phyloP scores from a whole-genome alignment of 1,140 invertebrate genomes.

The Bombus confusus region DNA sequence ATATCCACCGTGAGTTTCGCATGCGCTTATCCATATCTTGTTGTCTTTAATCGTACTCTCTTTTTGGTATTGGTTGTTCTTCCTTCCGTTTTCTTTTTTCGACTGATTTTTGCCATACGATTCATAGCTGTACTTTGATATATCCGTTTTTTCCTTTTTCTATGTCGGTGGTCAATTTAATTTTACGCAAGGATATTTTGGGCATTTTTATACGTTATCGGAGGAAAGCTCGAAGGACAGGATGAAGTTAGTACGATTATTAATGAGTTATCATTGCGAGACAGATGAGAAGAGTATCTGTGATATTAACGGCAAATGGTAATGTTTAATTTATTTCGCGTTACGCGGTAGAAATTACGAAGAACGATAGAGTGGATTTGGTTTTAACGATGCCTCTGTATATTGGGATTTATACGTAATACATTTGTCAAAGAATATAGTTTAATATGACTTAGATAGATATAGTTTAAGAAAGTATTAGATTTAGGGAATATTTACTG shows the following conservation, averaged over 20 bases:
- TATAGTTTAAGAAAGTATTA: no score
- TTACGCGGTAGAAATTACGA: not conserved
- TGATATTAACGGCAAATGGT: not conserved
- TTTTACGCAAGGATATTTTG: not conserved
- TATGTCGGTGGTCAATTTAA: not conserved
- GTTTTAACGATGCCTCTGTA: not conserved
- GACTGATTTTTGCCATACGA: not conserved
- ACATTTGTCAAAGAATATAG: no score
- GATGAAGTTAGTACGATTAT: not conserved
- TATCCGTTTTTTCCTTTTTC: not conserved
- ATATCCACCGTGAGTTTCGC: slow-evolving; percentile 89
- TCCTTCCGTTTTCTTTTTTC: not conserved
- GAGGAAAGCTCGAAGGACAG: not conserved
- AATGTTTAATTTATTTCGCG: not conserved
- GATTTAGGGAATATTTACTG: no score
- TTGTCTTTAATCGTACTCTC: slow-evolving; percentile 28
- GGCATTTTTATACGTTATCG: not conserved
- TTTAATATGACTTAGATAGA: no score
- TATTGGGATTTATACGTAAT: not conserved
- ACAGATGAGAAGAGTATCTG: not conserved
- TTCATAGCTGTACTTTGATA: not conserved
- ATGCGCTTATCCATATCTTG: slow-evolving; percentile 78
- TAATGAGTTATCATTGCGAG: no score
- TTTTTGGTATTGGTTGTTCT: not conserved
- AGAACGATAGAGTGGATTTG: not conserved